Evolutionary conservation across 2,113 vertebrate species (phyloP).

Genomic region (Sminthopsis crassicaudata): DNA sequence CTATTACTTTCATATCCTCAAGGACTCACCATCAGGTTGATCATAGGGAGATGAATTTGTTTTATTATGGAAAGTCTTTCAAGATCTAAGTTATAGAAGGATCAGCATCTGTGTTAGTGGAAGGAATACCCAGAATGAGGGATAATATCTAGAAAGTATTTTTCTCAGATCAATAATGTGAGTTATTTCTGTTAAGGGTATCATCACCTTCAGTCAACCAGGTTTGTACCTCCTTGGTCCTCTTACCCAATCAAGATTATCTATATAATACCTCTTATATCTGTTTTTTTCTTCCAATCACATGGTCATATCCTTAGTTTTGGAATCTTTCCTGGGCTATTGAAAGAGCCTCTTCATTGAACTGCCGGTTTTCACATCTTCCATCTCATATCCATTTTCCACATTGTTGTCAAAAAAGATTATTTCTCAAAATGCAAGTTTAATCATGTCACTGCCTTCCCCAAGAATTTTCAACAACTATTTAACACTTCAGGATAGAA

Average conservation of each 20-base stretch:
- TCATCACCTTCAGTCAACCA: not conserved
- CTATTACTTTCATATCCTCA: not conserved
- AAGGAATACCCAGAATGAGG: not conserved
- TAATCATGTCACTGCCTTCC: not conserved
- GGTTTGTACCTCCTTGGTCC: not conserved
- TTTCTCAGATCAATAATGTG: not conserved
- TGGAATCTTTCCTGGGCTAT: not conserved
- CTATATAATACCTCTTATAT: not conserved
- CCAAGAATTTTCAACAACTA: not conserved
- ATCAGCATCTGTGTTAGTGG: not conserved
- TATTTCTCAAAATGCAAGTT: not conserved
- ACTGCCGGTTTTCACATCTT: not conserved
- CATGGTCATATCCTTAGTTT: not conserved
- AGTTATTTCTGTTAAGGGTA: not conserved
- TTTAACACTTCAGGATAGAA: not conserved
- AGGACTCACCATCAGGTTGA: not conserved
- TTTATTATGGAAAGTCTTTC: not conserved
- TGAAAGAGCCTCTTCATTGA: not conserved
- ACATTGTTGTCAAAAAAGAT: not conserved
- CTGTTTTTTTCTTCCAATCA: not conserved
- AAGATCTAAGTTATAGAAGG: not conserved
- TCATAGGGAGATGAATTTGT: not conserved
- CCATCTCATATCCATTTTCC: not conserved
- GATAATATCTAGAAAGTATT: not conserved
- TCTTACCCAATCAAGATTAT: not conserved